These are phyloP conservation scores for Laothoe populi DNA, from an alignment of 2,888 invertebrate genomes.

Conservation along the genomic window DNA sequence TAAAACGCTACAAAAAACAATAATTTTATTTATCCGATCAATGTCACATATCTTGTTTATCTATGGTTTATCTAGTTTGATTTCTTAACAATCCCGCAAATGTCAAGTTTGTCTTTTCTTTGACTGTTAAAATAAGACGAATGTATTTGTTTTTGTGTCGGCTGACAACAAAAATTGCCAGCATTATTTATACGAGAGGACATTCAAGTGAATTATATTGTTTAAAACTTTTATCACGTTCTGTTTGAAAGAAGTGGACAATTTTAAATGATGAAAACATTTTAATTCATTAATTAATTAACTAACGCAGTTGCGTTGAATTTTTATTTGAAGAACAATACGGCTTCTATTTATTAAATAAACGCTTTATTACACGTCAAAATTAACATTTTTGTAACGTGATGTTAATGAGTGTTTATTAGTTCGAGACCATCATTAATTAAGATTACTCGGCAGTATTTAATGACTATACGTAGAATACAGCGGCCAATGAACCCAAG, in stretches of 20 bases:
- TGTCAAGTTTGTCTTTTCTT: constrained; percentile 4
- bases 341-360: constrained; percentile 55
- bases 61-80: constrained; percentile 20
- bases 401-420: constrained; percentile 23
- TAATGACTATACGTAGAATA: not conserved
- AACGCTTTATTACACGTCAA: constrained; percentile 45
- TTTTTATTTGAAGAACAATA: constrained; percentile 63
- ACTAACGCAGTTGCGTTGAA: constrained; percentile 60
- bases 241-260: constrained; percentile 48
- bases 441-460: not conserved
- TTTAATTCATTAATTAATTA: constrained; percentile 74
- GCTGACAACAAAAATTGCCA: constrained; percentile 27
- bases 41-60: constrained; percentile 36
- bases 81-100: constrained; percentile 13
- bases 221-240: constrained; percentile 55
- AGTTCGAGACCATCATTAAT: constrained; percentile 1
- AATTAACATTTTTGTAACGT: constrained; percentile 38
- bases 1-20: too few species aligned
- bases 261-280: constrained; percentile 62
- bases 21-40: not conserved
- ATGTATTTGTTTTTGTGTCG: constrained; percentile 23
- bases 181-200: constrained; percentile 41
- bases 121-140: constrained; percentile 9
- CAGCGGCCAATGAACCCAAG: not conserved
- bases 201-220: constrained; percentile 45